Conservation (phyloP, 1,140 invertebrate genomes). For the Drosophila serrata region DNA sequence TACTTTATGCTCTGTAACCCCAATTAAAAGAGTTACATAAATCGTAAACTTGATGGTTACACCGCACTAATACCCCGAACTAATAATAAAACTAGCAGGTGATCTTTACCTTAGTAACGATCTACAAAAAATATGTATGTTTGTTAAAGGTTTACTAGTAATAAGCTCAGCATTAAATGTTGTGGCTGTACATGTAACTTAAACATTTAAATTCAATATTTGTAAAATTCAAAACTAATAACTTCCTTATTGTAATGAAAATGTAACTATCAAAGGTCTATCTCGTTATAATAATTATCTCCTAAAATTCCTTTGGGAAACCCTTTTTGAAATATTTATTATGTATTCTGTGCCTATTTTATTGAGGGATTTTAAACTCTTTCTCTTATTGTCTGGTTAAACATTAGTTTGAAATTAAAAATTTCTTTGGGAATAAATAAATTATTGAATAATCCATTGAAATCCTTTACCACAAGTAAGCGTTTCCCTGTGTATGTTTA, state of each 20-base stretch:
- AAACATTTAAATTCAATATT: background rate
- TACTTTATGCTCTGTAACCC: background rate
- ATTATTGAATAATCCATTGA: background rate
- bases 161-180: background rate
- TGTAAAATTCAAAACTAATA: background rate
- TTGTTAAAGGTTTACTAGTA: background rate
- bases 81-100: background rate
- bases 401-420: background rate
- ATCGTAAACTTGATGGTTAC: background rate
- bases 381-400: background rate
- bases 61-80: background rate
- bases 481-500: background rate
- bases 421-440: background rate
- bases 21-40: background rate
- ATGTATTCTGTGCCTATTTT: background rate
- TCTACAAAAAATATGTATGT: background rate
- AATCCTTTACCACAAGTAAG: background rate
- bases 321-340: background rate
- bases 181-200: background rate
- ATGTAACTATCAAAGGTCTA: too few relatives aligned
- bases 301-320: background rate
- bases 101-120: background rate
- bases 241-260: too few relatives aligned
- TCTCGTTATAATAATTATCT: too few relatives aligned
- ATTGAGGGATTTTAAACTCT: background rate